These are phyloP conservation scores for Lucilia cuprina DNA, from an alignment of 1,140 invertebrate species.

Conservation along the genomic window DNA sequence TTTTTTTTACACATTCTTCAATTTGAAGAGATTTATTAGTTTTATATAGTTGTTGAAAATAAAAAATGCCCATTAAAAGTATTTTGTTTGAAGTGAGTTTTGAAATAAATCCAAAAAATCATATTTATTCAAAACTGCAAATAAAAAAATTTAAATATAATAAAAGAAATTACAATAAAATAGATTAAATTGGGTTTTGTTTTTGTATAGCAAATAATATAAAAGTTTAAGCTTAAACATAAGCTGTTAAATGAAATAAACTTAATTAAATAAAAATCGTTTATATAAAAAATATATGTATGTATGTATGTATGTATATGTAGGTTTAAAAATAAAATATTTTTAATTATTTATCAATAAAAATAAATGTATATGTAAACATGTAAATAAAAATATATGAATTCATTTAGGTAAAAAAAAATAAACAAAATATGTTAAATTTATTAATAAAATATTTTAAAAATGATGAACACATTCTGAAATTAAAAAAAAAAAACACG, in stretches of 20 bases:
- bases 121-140: constrained; percentile 62
- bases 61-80: constrained; percentile 40
- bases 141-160: neutral
- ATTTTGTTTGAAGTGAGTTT: constrained; percentile 46
- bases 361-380: constrained; percentile 35
- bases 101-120: constrained; percentile 63
- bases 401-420: constrained; percentile 34
- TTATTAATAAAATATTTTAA: neutral
- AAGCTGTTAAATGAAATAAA: constrained; percentile 27
- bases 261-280: constrained; percentile 16
- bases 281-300: constrained; percentile 21
- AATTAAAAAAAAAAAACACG: neutral
- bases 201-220: neutral
- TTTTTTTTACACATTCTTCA: constrained; percentile 7
- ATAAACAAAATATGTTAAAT: neutral
- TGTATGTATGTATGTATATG: constrained; percentile 26
- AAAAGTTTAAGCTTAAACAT: constrained; percentile 36
- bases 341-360: neutral
- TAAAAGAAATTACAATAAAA: constrained; percentile 16
- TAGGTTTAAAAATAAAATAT: neutral
- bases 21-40: neutral
- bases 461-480: constrained; percentile 31
- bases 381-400: constrained; percentile 29
- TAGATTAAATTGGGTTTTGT: constrained; percentile 21
- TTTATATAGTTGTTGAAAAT: neutral